Percentiles rank a stretch among this genome's conserved stretches.
phyloP scores from a whole-genome alignment of 2,113 vertebrate species.

The Corythornis madagascariensis region DNA sequence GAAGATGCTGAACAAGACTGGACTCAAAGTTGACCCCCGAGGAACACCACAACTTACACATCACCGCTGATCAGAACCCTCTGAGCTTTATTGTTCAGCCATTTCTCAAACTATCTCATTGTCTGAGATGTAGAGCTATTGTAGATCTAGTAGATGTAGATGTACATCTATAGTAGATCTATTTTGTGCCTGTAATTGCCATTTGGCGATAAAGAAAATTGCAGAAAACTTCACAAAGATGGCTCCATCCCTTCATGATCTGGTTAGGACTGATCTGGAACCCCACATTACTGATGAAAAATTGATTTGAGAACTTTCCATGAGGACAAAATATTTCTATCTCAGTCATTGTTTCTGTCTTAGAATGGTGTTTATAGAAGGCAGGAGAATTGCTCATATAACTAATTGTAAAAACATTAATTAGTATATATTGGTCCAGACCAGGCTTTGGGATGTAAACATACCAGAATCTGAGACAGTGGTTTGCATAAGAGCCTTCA shows the following conservation, averaged over 20 bases:
- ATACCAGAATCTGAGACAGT: background rate
- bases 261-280: background rate
- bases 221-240: background rate
- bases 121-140: no score
- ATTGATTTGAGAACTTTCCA: background rate
- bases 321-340: background rate
- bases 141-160: no score
- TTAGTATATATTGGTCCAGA: constrained; percentile 30
- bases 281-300: background rate
- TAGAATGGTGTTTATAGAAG: constrained; percentile 1
- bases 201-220: background rate
- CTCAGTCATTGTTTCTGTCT: background rate
- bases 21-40: no score
- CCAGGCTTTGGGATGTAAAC: background rate
- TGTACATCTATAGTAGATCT: background rate
- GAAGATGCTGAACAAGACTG: no score
- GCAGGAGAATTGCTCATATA: background rate
- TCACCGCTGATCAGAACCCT: no score
- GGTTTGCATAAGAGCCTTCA: background rate
- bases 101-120: no score
- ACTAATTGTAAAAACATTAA: constrained; percentile 9
- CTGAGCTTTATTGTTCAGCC: no score
- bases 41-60: no score
- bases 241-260: rapidly evolving
- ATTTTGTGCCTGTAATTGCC: background rate